Conservation (phyloP, 2,888 invertebrate genomes). For the Polietes domitor region DNA sequence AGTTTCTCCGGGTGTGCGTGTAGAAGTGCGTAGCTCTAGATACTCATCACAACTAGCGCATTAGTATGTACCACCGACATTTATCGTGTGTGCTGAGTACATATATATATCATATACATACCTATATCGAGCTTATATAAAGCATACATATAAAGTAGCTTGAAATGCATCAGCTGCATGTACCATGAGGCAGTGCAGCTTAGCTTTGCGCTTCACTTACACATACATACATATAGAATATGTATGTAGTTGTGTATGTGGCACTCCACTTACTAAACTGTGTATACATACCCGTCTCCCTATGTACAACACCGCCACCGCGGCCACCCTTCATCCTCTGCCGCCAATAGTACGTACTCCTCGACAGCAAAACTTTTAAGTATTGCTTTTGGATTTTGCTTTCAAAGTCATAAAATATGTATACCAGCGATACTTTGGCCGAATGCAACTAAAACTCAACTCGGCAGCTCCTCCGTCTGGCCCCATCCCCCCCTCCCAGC, state of each 20-base stretch:
- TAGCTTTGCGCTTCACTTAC: not conserved
- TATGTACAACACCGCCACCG: not conserved
- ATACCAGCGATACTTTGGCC: conserved; percentile 19
- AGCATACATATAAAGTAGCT: conserved; percentile 3
- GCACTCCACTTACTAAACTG: conserved; percentile 3
- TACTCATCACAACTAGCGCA: not conserved
- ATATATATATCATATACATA: conserved; percentile 19
- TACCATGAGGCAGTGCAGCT: conserved; percentile 40
- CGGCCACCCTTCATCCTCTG: not conserved
- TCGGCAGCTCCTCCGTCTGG: not conserved
- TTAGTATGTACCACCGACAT: not conserved
- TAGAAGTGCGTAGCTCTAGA: not conserved
- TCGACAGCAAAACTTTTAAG: conserved; percentile 42
- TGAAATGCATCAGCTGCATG: conserved; percentile 59
- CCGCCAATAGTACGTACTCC: not conserved
- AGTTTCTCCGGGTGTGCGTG: not conserved
- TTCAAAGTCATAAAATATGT: conserved; percentile 48
- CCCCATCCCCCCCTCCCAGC: not conserved
- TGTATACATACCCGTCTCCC: not conserved
- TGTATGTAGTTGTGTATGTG: not conserved
- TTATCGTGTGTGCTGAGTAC: not conserved
- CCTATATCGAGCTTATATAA: conserved; percentile 19
- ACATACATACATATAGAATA: too few species aligned
- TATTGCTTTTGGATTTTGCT: conserved; percentile 31
- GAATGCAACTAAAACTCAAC: conserved; percentile 1